These are phyloP conservation scores for Barbus barbus DNA, from an alignment of 2,113 vertebrate genomes.

Conservation along the genomic window DNA sequence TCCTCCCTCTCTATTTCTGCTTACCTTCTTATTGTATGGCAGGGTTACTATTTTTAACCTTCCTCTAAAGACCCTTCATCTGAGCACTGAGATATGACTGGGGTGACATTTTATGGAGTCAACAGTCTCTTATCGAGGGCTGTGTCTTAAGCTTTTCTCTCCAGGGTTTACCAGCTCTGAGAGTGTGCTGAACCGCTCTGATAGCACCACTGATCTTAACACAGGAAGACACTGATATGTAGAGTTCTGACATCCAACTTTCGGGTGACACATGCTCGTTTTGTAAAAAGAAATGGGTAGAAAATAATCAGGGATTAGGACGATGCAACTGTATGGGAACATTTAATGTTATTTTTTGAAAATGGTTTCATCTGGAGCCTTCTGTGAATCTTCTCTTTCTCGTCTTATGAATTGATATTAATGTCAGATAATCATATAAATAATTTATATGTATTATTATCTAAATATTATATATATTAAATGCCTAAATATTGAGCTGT, in stretches of 20 bases:
- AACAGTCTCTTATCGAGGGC: conserved; percentile 13
- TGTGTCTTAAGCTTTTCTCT: conserved; percentile 28
- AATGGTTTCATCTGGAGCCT: background rate
- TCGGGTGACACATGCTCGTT: background rate
- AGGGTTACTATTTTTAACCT: conserved; percentile 33
- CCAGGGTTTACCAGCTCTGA: conserved; percentile 25
- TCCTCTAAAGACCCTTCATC: conserved; percentile 33
- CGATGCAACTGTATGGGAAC: background rate
- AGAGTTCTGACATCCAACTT: too few species aligned
- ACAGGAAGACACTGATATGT: conserved; percentile 22
- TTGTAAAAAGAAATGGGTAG: background rate
- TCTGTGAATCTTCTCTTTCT: background rate
- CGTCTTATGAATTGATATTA: too few species aligned
- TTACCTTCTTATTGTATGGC: background rate
- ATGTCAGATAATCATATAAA: background rate
- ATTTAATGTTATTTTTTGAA: background rate
- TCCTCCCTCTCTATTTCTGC: conserved; percentile 1
- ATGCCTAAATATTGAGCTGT: background rate
- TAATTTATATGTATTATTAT: background rate
- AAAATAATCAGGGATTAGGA: background rate
- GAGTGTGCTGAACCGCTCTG: conserved; percentile 25
- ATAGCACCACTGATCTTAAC: conserved; percentile 21
- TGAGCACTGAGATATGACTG: conserved; percentile 40
- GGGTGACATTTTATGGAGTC: conserved; percentile 45
- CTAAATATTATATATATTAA: background rate